Percentiles rank a stretch among this genome's conserved stretches.
These are phyloP conservation scores for Antheraea pernyi DNA, from an alignment of 1,140 invertebrate species.

Conservation along the genomic window DNA sequence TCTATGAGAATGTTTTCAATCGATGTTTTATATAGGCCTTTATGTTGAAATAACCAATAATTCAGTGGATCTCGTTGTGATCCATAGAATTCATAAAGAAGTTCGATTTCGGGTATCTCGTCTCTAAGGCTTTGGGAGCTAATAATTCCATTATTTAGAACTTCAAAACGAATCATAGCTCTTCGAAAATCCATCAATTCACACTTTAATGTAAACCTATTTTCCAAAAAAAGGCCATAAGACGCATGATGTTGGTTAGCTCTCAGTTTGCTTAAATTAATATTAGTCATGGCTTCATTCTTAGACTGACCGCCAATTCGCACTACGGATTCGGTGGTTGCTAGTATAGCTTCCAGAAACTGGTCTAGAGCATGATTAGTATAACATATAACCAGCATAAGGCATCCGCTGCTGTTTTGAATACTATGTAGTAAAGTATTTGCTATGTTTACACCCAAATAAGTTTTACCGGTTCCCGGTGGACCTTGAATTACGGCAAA, in stretches of 20 bases:
- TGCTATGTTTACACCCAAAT: slow-evolving; percentile 84
- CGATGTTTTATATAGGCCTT: slow-evolving; percentile 15
- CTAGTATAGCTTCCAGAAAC: slow-evolving; percentile 87
- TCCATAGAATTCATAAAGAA: slow-evolving; percentile 27
- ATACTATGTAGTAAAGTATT: slow-evolving; percentile 80
- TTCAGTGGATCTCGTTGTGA: slow-evolving; percentile 31
- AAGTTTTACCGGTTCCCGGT: slow-evolving; percentile 91
- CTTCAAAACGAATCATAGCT: slow-evolving; percentile 33
- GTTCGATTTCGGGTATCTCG: slow-evolving; percentile 22
- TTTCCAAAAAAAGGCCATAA: not conserved
- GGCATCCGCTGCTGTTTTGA: slow-evolving; percentile 40
- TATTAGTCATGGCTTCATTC: slow-evolving; percentile 78
- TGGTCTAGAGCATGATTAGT: slow-evolving; percentile 95
- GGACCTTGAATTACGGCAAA: slow-evolving; percentile 89
- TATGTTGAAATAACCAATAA: slow-evolving; percentile 53
- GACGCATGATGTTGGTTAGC: slow-evolving; percentile 17
- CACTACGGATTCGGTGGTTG: slow-evolving; percentile 80
- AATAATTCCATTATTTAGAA: slow-evolving; percentile 37
- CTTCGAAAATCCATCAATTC: slow-evolving; percentile 29
- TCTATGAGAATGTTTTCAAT: slow-evolving; percentile 29
- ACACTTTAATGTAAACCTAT: slow-evolving; percentile 14
- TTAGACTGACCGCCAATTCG: slow-evolving; percentile 87
- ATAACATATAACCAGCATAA: slow-evolving; percentile 90
- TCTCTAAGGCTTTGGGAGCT: slow-evolving; percentile 26
- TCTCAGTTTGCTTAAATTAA: slow-evolving; percentile 68